phyloP scores from a whole-genome alignment of 35 echinoderm and acorn worm species.

The Apostichopus japonicus region DNA sequence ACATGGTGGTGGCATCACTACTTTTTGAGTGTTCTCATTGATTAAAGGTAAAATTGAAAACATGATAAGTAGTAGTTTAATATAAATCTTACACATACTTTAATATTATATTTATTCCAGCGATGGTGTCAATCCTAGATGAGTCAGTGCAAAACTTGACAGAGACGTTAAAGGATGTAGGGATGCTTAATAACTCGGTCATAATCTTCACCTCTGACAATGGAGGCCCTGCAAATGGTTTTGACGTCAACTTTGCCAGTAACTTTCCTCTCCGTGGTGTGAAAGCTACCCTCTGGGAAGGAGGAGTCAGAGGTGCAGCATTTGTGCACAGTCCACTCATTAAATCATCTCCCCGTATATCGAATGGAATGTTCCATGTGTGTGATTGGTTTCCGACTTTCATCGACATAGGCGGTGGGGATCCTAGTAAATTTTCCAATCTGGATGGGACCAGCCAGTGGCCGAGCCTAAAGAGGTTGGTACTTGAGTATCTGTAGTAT shows the following conservation, averaged over 20 bases:
- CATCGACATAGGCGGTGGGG: conserved; percentile 77
- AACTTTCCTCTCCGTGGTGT: conserved; percentile 92
- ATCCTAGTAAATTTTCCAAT: conserved; percentile 56
- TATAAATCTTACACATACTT: too few relatives aligned
- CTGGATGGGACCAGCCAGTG: conserved; percentile 81
- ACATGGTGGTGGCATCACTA: background rate
- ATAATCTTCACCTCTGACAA: conserved; percentile 97
- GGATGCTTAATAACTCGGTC: conserved; percentile 80
- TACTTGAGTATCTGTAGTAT: background rate
- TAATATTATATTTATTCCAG: conserved; percentile 40
- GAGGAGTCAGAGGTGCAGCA: conserved; percentile 79
- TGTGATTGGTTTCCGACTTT: conserved; percentile 85
- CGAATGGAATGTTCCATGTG: conserved; percentile 79
- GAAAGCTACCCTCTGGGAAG: conserved; percentile 92
- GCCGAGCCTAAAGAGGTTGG: conserved; percentile 74
- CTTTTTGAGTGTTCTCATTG: too few relatives aligned
- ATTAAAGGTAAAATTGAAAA: too few relatives aligned
- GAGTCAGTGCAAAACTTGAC: conserved; percentile 84
- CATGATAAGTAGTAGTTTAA: too few relatives aligned
- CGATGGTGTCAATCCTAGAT: conserved; percentile 89
- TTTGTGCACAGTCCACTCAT: conserved; percentile 76
- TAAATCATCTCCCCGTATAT: conserved; percentile 70
- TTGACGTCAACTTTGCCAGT: conserved; percentile 83
- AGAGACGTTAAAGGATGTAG: conserved; percentile 62
- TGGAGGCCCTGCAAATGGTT: conserved; percentile 83